Base-by-base conservation (phyloP, 2,113 vertebrate species). In the Epinephelus moara region DNA sequence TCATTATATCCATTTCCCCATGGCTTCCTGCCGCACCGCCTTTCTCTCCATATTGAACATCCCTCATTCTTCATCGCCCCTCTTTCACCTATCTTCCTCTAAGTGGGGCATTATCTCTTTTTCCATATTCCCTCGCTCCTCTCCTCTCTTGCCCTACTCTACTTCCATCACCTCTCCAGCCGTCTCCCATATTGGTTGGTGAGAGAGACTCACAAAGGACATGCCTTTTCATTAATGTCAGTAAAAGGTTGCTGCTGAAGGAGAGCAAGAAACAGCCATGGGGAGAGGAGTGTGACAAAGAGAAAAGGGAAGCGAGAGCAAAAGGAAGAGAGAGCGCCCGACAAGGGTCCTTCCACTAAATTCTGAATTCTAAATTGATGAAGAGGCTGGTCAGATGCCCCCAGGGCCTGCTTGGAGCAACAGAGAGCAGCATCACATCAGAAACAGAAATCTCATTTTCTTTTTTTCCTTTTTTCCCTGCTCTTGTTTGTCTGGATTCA, bases 201-300 rank as follows among this genome's bases (percentile, higher is more conserved):
- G 25, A 79, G 57, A 78, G 61, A 66, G 85, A 90, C 77, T 87
- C 72, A 78, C 60, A 13, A 72, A 91, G 89, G 86, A 89, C 81
- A 71, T 73, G 87, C 47, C 82, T 92, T 91, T 92, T 92, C 91
- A 95, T 92, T 93, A 89, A 80, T 74, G 83, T 85, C 92, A 85
- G 85, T 42, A 25, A 78, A 78, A 57, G 85, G 89, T 83, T 86
- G 70, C 68, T 7, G 14, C 30, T 71, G 61, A 84, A 77, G 37
- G 84, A 69, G 73, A 60, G 40, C 33, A 62, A 75, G 70, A 82
- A 55, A 70, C 64, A 30, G 70, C 19, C 21, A 63, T 18, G 25
- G 59, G 62, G 47, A 78, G 75, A 50, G 1, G 57, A 69, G 79
- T 67, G 76, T 66, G 79, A 84, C 67, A 82, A 70, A 82, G 69